Percentiles rank a stretch among this genome's conserved stretches.
phyloP scores from a whole-genome alignment of 2,113 vertebrate genomes.

The Apodemus sylvaticus region DNA sequence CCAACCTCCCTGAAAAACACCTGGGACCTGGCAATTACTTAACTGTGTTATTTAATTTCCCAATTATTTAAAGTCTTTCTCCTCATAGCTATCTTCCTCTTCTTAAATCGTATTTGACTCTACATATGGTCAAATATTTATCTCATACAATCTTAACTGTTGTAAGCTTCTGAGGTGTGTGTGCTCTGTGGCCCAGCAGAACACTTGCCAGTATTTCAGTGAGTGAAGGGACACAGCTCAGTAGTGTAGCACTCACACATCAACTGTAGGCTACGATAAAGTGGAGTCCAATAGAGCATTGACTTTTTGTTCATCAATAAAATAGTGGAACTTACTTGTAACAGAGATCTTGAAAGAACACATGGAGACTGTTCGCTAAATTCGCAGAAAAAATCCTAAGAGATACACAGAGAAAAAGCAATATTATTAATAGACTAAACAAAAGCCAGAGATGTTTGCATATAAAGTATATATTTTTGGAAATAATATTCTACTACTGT shows the following conservation, averaged over 20 bases:
- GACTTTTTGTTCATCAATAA: slow-evolving; percentile 32
- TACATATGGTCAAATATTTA: background rate
- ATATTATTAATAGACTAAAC: slow-evolving; percentile 54
- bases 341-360: slow-evolving; percentile 97
- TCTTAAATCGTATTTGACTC: slow-evolving; percentile 19
- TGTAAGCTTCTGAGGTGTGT: background rate
- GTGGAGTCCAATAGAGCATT: background rate
- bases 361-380: slow-evolving; percentile 99
- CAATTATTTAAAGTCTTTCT: slow-evolving; percentile 16
- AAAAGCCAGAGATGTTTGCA: background rate
- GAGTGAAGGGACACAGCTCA: background rate
- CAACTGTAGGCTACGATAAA: background rate
- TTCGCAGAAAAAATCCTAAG: slow-evolving; percentile 98
- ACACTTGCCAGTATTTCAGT: background rate
- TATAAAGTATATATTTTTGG: background rate
- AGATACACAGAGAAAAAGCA: slow-evolving; percentile 34
- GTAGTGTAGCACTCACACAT: background rate
- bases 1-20: background rate
- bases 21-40: background rate
- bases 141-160: background rate
- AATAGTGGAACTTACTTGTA: slow-evolving; percentile 89
- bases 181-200: background rate
- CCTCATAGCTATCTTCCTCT: background rate
- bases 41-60: background rate
- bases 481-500: slow-evolving; percentile 29